Base-by-base conservation (phyloP, 2,888 invertebrate species). In the Tenodera sinensis region DNA sequence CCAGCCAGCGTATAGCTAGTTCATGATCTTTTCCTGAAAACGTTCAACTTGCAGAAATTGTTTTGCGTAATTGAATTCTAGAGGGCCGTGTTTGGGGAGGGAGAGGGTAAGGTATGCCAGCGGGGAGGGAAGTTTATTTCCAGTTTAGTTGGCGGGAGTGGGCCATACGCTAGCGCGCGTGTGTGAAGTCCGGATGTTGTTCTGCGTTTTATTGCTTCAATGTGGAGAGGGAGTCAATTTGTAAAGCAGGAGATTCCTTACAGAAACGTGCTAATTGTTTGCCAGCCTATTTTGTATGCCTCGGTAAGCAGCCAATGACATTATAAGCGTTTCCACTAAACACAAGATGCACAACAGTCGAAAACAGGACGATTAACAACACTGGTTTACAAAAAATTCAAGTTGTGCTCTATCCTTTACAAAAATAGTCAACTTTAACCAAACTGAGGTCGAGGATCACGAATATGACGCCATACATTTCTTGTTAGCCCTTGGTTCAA, bases 61-160 rank as follows among this genome's bases (percentile, higher is more conserved):
- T 85, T 85, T 71, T 85, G 85, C 34, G 85, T 85, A 85, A 85
- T 85, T 85, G 85, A 85, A 85, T 85, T 85, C 85, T 71, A 71
- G 54, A 71, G 54, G 54, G 54, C 54, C 54, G 54, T 71, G 54
- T 71, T 71, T 71, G 54, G 54, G 54, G 20, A 71, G 54, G 25
- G 54, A 4, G 54, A 71, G 20, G 54, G 54, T 25, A 71, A 71
- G 54, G 54, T 71, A 71, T 71, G 54, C 54, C 54, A 71, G 54
- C 54, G 54, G 54, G 54, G 54, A 71, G 54, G 54, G 54, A 71
- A 71, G 54, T 71, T 71, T 71, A 71, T 71, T 71, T 71, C 54
- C 54, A 71, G 54, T 71, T 71, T 71, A 71, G 54, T 71, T 71
- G 54, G 54, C 54, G 54, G 25, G 54, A 71, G 20, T 71, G 54